Base-by-base conservation (phyloP, 2,888 invertebrate species). In the Elysia crispata region DNA sequence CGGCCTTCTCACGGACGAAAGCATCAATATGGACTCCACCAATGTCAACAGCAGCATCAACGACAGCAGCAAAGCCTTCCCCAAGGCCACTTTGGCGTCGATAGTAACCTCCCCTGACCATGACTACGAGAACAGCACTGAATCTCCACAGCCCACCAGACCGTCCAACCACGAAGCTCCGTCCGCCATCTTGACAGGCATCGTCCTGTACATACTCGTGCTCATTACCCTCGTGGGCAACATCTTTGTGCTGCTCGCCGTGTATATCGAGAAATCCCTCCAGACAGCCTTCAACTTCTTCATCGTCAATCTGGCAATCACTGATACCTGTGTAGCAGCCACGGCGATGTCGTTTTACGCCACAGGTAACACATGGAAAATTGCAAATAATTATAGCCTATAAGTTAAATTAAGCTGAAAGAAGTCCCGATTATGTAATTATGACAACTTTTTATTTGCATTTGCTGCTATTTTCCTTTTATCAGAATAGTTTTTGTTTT, bases 291-390 rank as follows among this genome's bases (percentile, higher is more conserved):
- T 92, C 86, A 91, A 90, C 82, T 89, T 84, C 62, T 86, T 86
- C 81, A 82, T 88, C 28, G 85, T 86, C 30, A 88, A 88, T 79
- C 77, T 88, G 60, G 88, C 88, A 0, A 73, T 87, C 28, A 91
- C 91, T 0, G 92, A 92, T 80, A 81, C 91, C 57, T 85, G 85
- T 20, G 91, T 92, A 1, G 90, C 90, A 0, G 77, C 89, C 13
- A 87, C 87, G 5, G 91, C 91, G 3, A 91, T 92, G 91, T 86
- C 87, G 23, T 88, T 91, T 77, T 91, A 90, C 81, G 89, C 90
- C 13, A 77, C 77, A 25, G 69, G 77, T 77, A 41, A n/a, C n/a
- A n/a, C n/a, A n/a, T n/a, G n/a, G n/a, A n/a, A n/a, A n/a, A n/a
- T n/a, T n/a, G n/a, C n/a, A n/a, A n/a, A n/a, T n/a, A n/a, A n/a